Evolutionary conservation across 2,888 invertebrate genomes (phyloP).

Genomic region (Drosophila meridiana): DNA sequence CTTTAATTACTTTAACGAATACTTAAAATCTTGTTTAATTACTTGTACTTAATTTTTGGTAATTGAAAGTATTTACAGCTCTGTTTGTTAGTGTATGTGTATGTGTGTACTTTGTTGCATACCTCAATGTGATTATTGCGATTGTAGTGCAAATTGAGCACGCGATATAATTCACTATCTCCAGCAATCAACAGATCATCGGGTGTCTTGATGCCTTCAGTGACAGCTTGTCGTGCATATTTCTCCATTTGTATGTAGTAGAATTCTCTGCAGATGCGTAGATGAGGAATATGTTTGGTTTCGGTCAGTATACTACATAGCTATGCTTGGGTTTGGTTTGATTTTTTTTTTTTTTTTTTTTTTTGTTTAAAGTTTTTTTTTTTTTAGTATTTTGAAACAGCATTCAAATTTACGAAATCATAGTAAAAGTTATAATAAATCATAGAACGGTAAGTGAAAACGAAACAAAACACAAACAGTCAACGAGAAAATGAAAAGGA

Average conservation of each 20-base stretch:
- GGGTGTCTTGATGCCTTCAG: conserved; percentile 96
- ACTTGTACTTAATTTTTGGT: not conserved
- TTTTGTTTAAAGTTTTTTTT: conserved; percentile 8
- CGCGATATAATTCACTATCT: conserved; percentile 98
- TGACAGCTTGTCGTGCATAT: conserved; percentile 98
- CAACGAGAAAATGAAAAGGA: conserved; percentile 18
- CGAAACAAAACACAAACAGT: conserved; percentile 20
- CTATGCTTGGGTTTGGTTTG: conserved; percentile 48
- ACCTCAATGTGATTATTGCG: conserved; percentile 90
- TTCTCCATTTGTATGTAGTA: conserved; percentile 99
- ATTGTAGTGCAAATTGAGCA: conserved; percentile 99
- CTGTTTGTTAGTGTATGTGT: conserved; percentile 9
- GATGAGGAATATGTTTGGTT: conserved; percentile 77
- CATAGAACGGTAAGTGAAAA: conserved; percentile 23
- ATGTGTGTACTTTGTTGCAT: conserved; percentile 57
- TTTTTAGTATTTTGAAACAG: conserved; percentile 49
- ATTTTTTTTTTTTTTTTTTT: not conserved
- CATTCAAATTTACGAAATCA: conserved; percentile 77
- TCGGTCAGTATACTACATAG: conserved; percentile 68
- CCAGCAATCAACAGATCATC: conserved; percentile 97
- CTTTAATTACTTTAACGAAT: conserved; percentile 1
- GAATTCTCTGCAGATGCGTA: conserved; percentile 94
- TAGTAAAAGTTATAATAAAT: conserved; percentile 35
- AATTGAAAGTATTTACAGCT: conserved; percentile 38
- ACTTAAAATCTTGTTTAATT: not conserved